phyloP scores from a whole-genome alignment of 1,140 invertebrate genomes.

The Heliconius nattereri region DNA sequence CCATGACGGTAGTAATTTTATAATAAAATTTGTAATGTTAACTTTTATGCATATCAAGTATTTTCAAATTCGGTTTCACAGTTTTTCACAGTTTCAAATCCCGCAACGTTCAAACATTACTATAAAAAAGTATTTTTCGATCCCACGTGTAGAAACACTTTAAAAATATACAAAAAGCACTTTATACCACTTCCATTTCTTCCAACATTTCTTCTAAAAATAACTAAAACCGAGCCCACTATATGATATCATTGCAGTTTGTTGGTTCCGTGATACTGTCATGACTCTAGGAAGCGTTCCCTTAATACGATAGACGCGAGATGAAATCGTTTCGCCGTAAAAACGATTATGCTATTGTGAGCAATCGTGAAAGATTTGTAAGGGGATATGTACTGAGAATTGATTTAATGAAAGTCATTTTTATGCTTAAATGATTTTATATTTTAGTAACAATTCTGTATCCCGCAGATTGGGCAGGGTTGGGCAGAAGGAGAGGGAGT shows the following conservation, averaged over 20 bases:
- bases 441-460: not conserved
- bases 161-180: not conserved
- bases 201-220: not conserved
- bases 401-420: not conserved
- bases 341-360: slow-evolving; percentile 13
- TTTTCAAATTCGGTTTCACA: too few species aligned
- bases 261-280: slow-evolving; percentile 30
- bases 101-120: too few species aligned
- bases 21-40: too few species aligned
- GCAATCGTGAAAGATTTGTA: slow-evolving; percentile 10
- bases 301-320: slow-evolving; percentile 42
- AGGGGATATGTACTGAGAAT: not conserved
- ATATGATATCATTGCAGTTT: slow-evolving; percentile 34
- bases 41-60: too few species aligned
- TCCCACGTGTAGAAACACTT: too few species aligned
- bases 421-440: not conserved
- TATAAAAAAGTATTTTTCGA: too few species aligned
- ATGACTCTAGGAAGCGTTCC: slow-evolving; percentile 44
- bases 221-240: not conserved
- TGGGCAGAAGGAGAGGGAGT: too few species aligned
- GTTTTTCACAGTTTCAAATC: too few species aligned
- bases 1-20: too few species aligned
- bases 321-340: slow-evolving; percentile 33
- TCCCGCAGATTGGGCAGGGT: too few species aligned
- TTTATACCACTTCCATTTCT: slow-evolving; percentile 1